Conservation (phyloP, 1,140 invertebrate genomes). For the Philotrypesis tridentata region DNA sequence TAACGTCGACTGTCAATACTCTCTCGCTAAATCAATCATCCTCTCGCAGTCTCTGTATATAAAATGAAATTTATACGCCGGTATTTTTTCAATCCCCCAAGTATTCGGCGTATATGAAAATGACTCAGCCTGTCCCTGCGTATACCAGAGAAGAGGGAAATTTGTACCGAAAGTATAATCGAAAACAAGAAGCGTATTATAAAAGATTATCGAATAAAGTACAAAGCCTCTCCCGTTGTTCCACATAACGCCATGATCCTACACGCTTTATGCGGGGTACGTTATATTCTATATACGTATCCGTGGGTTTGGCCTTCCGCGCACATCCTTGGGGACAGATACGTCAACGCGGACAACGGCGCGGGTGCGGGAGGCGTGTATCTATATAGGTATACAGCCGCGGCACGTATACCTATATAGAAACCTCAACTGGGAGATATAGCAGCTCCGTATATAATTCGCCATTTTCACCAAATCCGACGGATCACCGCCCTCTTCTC, state of each 20-base stretch:
- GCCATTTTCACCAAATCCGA: constrained; percentile 37
- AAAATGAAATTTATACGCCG: constrained; percentile 1
- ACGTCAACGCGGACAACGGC: constrained; percentile 67
- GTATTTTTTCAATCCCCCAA: not conserved
- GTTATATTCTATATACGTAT: too few species aligned
- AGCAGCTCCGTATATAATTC: constrained; percentile 38
- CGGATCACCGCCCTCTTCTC: constrained; percentile 10
- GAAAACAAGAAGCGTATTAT: constrained; percentile 25
- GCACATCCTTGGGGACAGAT: constrained; percentile 70
- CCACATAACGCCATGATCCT: not conserved
- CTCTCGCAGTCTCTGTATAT: constrained; percentile 4
- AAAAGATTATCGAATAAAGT: constrained; percentile 45
- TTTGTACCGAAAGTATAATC: constrained; percentile 20
- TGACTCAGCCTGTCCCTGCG: constrained; percentile 6
- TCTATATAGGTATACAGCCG: not conserved
- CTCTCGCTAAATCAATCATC: constrained; percentile 39
- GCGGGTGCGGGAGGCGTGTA: constrained; percentile 15
- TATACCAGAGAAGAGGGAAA: not conserved
- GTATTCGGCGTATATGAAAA: constrained; percentile 17
- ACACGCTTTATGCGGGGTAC: not conserved
- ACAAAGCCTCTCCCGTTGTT: not conserved
- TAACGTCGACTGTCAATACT: constrained; percentile 27
- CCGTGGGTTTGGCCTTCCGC: constrained; percentile 8
- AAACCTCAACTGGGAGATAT: constrained; percentile 45
- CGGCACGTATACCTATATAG: constrained; percentile 50